A percentile compares a stretch with the other conserved stretches of the same genome.
phyloP scores from a whole-genome alignment of 2,797 vertebrate genomes.

The Platalea minor region DNA sequence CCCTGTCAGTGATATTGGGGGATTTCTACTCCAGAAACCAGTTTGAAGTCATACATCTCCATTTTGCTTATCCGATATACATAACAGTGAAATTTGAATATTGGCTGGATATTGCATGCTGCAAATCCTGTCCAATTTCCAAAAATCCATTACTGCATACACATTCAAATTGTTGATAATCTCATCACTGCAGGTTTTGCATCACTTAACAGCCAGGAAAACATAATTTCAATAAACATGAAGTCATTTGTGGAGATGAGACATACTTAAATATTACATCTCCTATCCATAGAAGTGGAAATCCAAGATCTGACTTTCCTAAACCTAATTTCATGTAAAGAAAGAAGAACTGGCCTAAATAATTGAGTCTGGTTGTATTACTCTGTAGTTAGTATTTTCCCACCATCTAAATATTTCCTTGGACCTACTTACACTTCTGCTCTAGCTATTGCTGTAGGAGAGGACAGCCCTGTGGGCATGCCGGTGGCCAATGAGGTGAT shows the following conservation, averaged over 20 bases:
- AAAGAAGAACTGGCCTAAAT: not conserved
- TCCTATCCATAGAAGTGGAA: not conserved
- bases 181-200: not conserved
- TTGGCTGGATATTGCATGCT: not conserved
- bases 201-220: not conserved
- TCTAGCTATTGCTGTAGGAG: not conserved
- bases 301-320: not conserved
- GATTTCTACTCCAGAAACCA: not conserved
- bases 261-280: not conserved
- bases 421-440: not conserved
- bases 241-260: not conserved
- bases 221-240: not conserved
- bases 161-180: not conserved
- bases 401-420: not conserved
- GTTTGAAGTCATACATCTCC: not conserved
- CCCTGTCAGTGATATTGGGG: not conserved
- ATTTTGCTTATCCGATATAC: not conserved
- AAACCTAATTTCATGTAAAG: not conserved
- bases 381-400: not conserved
- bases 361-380: not conserved
- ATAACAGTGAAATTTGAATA: not conserved
- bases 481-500: not conserved
- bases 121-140: not conserved
- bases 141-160: not conserved
- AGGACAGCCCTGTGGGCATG: not conserved